Evolutionary conservation across 2,113 vertebrate species (phyloP).

Genomic region (Lontra canadensis): DNA sequence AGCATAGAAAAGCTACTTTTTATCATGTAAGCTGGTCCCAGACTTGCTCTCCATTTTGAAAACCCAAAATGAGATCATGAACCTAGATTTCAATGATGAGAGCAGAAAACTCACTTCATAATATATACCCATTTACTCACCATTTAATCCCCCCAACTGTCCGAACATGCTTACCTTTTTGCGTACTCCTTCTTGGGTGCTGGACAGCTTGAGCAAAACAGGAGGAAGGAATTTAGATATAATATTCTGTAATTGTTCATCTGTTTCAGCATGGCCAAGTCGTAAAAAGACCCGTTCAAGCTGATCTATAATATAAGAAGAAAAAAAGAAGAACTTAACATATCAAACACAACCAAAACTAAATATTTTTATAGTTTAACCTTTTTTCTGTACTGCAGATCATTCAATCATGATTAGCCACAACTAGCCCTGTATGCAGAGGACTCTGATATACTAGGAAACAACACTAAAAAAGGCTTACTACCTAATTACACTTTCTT

Average conservation of each 20-base stretch:
- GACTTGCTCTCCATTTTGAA: not conserved
- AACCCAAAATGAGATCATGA: not conserved
- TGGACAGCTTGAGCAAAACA: constrained; percentile 98
- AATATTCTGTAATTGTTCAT: constrained; percentile 97
- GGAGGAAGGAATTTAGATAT: constrained; percentile 99
- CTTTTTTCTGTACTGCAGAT: not conserved
- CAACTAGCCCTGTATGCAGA: not conserved
- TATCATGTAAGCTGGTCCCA: not conserved
- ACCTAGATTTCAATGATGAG: not conserved
- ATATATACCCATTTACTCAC: constrained; percentile 6
- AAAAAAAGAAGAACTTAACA: constrained; percentile 59
- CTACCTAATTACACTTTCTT: not conserved
- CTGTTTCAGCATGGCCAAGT: constrained; percentile 98
- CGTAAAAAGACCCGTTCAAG: constrained; percentile 98
- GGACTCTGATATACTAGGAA: not conserved
- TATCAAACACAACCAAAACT: constrained; percentile 44
- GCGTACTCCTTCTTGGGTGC: constrained; percentile 97
- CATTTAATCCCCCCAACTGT: not conserved
- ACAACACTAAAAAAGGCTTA: not conserved
- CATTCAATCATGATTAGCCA: not conserved
- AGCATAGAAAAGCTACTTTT: not conserved
- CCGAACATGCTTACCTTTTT: constrained; percentile 91
- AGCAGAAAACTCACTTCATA: constrained; percentile 32
- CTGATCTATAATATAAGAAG: constrained; percentile 89
- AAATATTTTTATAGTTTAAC: not conserved